These are phyloP conservation scores for Ennomos fuscantarius DNA, from an alignment of 2,888 invertebrate genomes.

Conservation along the genomic window DNA sequence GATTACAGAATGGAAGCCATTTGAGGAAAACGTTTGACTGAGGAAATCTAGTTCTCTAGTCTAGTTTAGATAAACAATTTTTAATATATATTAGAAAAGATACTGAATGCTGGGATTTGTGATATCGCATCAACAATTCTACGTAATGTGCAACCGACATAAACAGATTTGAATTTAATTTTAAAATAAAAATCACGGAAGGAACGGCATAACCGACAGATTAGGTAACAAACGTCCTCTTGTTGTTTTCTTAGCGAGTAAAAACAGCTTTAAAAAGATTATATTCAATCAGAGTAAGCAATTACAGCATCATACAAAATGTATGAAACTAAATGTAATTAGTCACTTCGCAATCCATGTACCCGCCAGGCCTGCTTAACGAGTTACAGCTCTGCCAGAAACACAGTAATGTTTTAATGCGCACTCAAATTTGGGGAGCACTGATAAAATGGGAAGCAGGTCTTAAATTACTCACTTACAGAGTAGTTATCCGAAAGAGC, in stretches of 20 bases:
- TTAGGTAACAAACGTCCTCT: neutral
- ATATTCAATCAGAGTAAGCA: conserved; percentile 22
- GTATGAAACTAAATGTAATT: conserved; percentile 33
- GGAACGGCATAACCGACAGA: too few relatives aligned
- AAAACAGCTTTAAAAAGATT: neutral
- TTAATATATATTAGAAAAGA: too few relatives aligned
- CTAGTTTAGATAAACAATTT: too few relatives aligned
- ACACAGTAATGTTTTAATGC: conserved; percentile 80
- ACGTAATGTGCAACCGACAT: too few relatives aligned
- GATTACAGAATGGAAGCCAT: too few relatives aligned
- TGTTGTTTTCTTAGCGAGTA: neutral
- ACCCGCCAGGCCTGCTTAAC: conserved; percentile 49
- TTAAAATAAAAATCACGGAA: too few relatives aligned
- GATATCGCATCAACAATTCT: too few relatives aligned
- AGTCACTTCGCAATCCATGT: conserved; percentile 58
- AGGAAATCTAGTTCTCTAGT: too few relatives aligned
- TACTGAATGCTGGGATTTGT: too few relatives aligned
- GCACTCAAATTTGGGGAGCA: conserved; percentile 84
- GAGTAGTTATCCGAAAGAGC: conserved; percentile 86
- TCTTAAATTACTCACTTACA: conserved; percentile 85
- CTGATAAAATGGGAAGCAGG: conserved; percentile 84
- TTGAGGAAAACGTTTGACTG: too few relatives aligned
- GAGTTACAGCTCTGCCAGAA: conserved; percentile 54
- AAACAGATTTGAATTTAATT: too few relatives aligned
- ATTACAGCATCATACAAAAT: conserved; percentile 29